Percentiles rank a stretch among this genome's conserved stretches.
These are phyloP conservation scores for Lepus europaeus DNA, from an alignment of 2,113 vertebrate genomes.

Conservation along the genomic window DNA sequence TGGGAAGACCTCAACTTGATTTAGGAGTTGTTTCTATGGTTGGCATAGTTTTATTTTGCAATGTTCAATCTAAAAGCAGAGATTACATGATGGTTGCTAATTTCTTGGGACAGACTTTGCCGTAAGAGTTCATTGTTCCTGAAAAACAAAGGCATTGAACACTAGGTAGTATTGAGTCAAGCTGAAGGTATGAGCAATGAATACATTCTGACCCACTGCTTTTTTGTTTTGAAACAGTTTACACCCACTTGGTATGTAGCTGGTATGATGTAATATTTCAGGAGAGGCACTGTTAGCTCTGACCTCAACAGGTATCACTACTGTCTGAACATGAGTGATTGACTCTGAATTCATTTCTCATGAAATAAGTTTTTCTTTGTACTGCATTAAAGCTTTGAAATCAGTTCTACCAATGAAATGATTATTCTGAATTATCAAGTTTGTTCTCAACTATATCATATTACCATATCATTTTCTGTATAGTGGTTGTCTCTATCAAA, in stretches of 20 bases:
- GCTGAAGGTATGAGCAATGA: background rate
- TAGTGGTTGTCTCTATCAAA: background rate
- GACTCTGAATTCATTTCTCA: background rate
- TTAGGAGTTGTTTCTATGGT: background rate
- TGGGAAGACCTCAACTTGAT: background rate
- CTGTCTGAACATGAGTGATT: background rate
- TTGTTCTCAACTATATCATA: background rate
- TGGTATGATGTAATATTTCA: background rate
- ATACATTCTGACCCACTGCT: background rate
- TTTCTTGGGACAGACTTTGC: constrained; percentile 4
- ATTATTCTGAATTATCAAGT: constrained; percentile 17
- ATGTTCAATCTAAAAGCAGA: constrained; percentile 1
- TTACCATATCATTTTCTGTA: background rate
- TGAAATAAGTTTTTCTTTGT: background rate
- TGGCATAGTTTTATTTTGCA: background rate
- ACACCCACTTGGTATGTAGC: background rate
- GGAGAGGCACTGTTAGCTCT: background rate
- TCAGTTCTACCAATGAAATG: background rate
- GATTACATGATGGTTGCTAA: background rate
- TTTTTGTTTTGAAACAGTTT: constrained; percentile 25
- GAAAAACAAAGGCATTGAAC: constrained; percentile 35
- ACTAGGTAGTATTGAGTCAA: background rate
- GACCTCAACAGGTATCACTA: background rate
- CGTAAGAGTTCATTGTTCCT: background rate
- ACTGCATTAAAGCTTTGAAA: constrained; percentile 40